Evolutionary conservation across 2,797 vertebrate genomes (phyloP), one percentile per base, ranked within the genome.

Genomic region (Sphenodon punctatus): DNA sequence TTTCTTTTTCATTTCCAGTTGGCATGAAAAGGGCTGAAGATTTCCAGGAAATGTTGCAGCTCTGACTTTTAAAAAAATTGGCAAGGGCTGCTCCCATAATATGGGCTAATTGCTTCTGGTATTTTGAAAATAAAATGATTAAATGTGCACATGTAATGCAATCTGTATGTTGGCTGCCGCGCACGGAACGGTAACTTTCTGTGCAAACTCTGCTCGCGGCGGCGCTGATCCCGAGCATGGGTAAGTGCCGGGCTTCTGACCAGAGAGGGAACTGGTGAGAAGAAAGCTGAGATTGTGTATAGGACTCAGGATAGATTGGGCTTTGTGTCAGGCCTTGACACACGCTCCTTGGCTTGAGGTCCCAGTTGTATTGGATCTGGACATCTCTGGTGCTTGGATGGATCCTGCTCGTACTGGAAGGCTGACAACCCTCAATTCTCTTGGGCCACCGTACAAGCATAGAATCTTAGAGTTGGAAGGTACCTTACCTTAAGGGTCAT

Each of bases 21-120:
- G 90, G 93, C 87, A 85, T 38, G 23, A 79, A 78, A 80, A 89
- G 23, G 11, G 59, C 63, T 14, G 11, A 34, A 80, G 90, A 87
- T 58, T 90, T 92, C 93, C 88, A 90, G 84, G 88, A 90, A 88
- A 89, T 78, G 81, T 67, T 88, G 73, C 69, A 79, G 78, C 71
- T 81, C 79, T 79, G 92, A 80, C 84, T 92, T 81, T 11, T 14
- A 1, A 17, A 73, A 0, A 19, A 53, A 65, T 51, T 90, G 92
- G 89, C 88, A 78, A 83, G 58, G 3, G 60, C 4, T 23, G 51
- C 38, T 53, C 87, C 84, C 22, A 0, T 82, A 70, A 82, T 82
- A 45, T 61, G 0, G 10, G 64, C 69, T 80, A 65, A 88, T 89
- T 86, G 82, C 84, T 65, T 72, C 70, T 25, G 91, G 53, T 87